A percentile compares a stretch with the other conserved stretches of the same genome.
These are phyloP conservation scores for Brachypalpus laphriformis DNA, from an alignment of 2,888 invertebrate genomes.

Conservation along the genomic window DNA sequence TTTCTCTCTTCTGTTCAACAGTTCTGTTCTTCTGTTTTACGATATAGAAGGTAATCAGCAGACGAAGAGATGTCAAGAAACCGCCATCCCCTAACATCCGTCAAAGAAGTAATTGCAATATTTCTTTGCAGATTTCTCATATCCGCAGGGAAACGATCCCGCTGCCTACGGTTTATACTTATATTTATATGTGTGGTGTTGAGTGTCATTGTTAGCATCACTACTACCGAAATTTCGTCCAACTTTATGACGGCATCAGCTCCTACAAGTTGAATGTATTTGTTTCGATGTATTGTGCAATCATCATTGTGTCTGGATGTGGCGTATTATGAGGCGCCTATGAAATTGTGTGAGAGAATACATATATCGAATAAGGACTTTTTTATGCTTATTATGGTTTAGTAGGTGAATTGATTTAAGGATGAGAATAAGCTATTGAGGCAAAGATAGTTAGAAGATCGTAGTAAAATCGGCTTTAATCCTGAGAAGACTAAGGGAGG, in stretches of 20 bases:
- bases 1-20: not conserved
- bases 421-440: not conserved
- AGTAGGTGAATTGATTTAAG: not conserved
- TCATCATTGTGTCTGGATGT: constrained; percentile 7
- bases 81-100: constrained; percentile 44
- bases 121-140: constrained; percentile 70
- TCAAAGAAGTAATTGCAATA: constrained; percentile 62
- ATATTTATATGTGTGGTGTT: too few relatives aligned
- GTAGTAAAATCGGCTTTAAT: not conserved
- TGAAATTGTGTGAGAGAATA: not conserved
- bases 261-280: constrained; percentile 41
- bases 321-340: not conserved
- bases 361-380: not conserved
- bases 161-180: not conserved
- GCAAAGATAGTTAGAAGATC: not conserved
- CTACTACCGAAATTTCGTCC: constrained; percentile 57
- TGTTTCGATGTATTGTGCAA: constrained; percentile 5
- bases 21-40: constrained; percentile 31
- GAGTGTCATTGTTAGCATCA: constrained; percentile 29
- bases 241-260: constrained; percentile 15
- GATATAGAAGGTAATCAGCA: constrained; percentile 35
- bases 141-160: constrained; percentile 48
- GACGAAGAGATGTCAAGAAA: constrained; percentile 27
- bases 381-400: not conserved
- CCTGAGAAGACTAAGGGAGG: too few relatives aligned